These are phyloP conservation scores for Bathynomus jamesi DNA, from an alignment of 1,140 invertebrate species.

Conservation along the genomic window DNA sequence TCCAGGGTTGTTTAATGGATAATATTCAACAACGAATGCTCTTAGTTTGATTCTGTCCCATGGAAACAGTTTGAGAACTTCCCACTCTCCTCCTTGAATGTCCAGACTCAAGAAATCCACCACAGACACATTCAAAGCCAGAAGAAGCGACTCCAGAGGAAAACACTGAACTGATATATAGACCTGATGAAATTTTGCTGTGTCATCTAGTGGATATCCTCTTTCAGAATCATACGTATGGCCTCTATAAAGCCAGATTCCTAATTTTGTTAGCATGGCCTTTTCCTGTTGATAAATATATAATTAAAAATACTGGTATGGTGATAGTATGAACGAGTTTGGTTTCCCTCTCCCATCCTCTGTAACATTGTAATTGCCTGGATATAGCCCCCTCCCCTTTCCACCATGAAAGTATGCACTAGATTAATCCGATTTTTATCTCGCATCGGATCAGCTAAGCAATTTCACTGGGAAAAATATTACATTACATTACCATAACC, in stretches of 20 bases:
- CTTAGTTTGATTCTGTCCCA: conserved; percentile 23
- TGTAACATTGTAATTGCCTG: no score
- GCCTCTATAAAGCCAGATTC: not conserved
- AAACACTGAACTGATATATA: conserved; percentile 19
- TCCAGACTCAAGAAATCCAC: conserved; percentile 31
- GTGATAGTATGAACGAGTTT: no score
- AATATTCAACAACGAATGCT: conserved; percentile 26
- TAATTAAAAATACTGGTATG: not conserved
- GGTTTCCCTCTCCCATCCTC: no score
- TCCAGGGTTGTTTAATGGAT: not conserved
- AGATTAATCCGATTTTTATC: no score
- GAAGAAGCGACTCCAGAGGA: conserved; percentile 13
- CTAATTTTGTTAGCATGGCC: not conserved
- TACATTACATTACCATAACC: no score
- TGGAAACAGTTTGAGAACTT: conserved; percentile 20
- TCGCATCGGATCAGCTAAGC: no score
- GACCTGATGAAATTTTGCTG: not conserved
- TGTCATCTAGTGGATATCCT: not conserved
- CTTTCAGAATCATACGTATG: not conserved
- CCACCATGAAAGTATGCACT: no score
- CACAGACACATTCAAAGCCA: conserved; percentile 18
- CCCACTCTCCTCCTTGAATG: conserved; percentile 21
- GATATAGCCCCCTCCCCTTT: no score
- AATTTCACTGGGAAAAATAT: no score
- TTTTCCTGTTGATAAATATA: not conserved